Base-by-base conservation (phyloP, 2,888 invertebrate genomes). In the Drosophila hawaiiensis region DNA sequence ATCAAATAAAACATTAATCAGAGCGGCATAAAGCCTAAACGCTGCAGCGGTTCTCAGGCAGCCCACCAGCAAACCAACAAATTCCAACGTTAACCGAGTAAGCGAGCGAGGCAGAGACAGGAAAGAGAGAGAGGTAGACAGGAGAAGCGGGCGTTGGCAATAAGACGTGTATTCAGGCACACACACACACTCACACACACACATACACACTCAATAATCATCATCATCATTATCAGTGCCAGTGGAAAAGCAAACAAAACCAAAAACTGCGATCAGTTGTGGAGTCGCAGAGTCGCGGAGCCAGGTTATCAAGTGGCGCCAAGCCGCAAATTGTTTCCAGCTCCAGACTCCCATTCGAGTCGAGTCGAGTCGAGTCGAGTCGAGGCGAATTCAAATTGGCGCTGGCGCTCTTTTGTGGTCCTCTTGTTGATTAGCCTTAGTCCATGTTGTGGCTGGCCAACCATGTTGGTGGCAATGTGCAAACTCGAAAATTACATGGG, bases 231-330 rank as follows among this genome's bases (percentile, higher is more conserved):
- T 89, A 86, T 86, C 86, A 78, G 82, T 76, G 83, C 60, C 9
- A 54, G 59, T 55, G 28, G 73, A 77, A 86, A 78, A 68, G 68
- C 81, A 83, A 89, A 83, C 73, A 74, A 73, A 79, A 60, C 63
- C 22, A 67, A 55, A 56, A 67, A 50, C 60, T 50, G 50, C 67
- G 70, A 60, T 61, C 66, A 62, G 60, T 68, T 55, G 71, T 60
- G 62, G 56, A 39, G 47, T 55, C 37, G 49, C 50, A 12, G 29
- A 43, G 62, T 66, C 52, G 67, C 58, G 49, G 70, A 71, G 86
- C 77, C 82, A 71, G 82, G 87, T 82, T 83, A 87, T 91, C 91
- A 91, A 90, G 92, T 91, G 91, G 91, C 91, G 91, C 91, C 91
- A 91, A 89, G 87, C 80, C 83, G 75, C 89, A 88, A 88, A 88